Base-by-base conservation (phyloP, 2,888 invertebrate genomes). In the Myathropa florea region DNA sequence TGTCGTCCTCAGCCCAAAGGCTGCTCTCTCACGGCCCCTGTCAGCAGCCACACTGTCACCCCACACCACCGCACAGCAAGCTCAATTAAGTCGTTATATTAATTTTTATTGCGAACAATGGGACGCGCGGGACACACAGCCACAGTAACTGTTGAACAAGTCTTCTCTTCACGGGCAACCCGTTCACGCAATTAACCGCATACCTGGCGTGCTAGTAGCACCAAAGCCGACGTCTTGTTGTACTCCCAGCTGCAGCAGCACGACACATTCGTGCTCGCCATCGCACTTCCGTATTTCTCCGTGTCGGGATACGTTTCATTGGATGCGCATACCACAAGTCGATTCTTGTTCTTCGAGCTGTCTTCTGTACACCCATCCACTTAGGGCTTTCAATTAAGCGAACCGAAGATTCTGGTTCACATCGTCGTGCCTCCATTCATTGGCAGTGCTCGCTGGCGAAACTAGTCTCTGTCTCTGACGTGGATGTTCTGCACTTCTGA, bases 321-420 rank as follows among this genome's bases (percentile, higher is more conserved):
- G 39, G 46, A 65, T 67, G 64, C 46, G 64, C 79, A 79, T 71
- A 79, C 71, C 64, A 39, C 24, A 30, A 53, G 60, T 67, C 65
- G 30, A 14, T 46, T 63, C 28, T 57, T 57, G 57, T 28, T 53
- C 67, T 18, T 6, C 23, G 36, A 46, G 39, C 39, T 18, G 46
- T 46, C 46, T n/a, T 46, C 46, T 70, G 70, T 57, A 46, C 71
- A 76, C 55, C 39, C 64, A 67, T 81, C 81, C 81, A 85, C 76
- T 85, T 85, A 85, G 81, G 81, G 76, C 81, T 85, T 85, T 85
- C 76, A 85, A 85, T 77, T 82, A 73, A 68, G 53, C 46, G 28
- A 64, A 82, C 67, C 70, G 24, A 57, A 24, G 53, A 80, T 75
- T 80, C 65, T 76, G 53, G 65, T 64, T 71, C 39, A 60, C 60